Evolutionary conservation across 2,797 vertebrate genomes (phyloP).

Genomic region (Lagorchestes hirsutus): DNA sequence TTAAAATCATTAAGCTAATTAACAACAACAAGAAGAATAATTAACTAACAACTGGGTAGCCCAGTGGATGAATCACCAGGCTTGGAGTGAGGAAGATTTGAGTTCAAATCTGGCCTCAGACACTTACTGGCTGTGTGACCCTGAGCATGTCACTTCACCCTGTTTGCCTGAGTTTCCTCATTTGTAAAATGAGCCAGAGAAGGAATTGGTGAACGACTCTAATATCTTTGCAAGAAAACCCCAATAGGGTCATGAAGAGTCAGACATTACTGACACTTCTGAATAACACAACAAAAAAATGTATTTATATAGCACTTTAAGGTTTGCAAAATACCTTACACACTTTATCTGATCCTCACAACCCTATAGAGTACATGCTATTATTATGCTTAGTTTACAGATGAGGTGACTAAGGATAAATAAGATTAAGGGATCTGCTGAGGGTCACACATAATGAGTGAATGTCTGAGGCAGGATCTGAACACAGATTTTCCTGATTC

Average conservation of each 20-base stretch:
- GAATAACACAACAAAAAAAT: neutral
- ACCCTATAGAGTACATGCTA: neutral
- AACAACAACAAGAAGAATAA: too few relatives aligned
- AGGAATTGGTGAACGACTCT: neutral
- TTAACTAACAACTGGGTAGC: neutral
- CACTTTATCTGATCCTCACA: neutral
- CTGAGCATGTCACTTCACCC: neutral
- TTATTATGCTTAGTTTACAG: neutral
- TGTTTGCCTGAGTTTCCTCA: conserved; percentile 11
- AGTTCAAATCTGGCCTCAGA: neutral
- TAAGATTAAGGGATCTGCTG: neutral
- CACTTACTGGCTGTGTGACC: neutral
- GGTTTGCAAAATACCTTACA: too few relatives aligned
- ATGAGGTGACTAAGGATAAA: neutral
- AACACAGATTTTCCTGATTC: neutral
- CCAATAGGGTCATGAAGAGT: too few relatives aligned
- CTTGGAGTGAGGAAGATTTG: neutral
- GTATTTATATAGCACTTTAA: neutral
- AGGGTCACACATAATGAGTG: neutral
- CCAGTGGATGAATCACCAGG: neutral
- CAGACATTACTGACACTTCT: neutral
- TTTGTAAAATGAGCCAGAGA: neutral
- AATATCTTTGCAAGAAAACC: neutral
- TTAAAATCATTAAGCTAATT: neutral
- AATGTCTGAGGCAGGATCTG: neutral